Conservation (phyloP, 2,113 vertebrate genomes). For the Pelecanoides urinatrix region DNA sequence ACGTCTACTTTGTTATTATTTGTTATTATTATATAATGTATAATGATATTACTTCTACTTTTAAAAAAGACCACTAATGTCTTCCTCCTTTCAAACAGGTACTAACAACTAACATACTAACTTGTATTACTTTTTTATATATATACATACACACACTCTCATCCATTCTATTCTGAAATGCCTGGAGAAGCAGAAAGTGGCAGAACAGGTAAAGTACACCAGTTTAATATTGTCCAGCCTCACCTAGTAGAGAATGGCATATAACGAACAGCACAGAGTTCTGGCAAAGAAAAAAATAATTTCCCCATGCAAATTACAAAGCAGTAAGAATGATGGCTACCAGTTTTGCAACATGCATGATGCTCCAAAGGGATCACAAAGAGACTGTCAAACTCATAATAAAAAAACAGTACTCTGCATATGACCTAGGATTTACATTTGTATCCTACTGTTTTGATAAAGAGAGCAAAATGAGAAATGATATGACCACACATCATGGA, state of each 20-base stretch:
- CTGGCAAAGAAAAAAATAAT: too few species aligned
- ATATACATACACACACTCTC: background rate
- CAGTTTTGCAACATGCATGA: background rate
- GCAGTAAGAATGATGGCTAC: background rate
- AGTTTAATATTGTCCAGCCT: background rate
- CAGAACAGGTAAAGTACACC: background rate
- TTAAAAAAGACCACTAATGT: background rate
- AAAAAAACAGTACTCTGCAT: background rate
- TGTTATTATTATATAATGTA: background rate
- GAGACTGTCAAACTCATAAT: background rate
- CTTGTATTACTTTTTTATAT: background rate
- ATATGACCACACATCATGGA: background rate
- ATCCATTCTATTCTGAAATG: background rate
- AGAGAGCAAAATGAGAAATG: background rate
- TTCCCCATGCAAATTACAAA: background rate
- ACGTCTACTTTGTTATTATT: background rate
- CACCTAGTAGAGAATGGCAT: background rate
- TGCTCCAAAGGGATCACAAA: background rate
- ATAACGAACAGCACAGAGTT: background rate
- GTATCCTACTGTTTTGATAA: background rate
- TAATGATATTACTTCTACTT: background rate
- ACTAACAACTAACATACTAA: background rate
- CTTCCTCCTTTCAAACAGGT: background rate
- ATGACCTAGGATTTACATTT: background rate
- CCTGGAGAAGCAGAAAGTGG: background rate